phyloP scores from a whole-genome alignment of 2,113 vertebrate species.

The Oryctolagus cuniculus region DNA sequence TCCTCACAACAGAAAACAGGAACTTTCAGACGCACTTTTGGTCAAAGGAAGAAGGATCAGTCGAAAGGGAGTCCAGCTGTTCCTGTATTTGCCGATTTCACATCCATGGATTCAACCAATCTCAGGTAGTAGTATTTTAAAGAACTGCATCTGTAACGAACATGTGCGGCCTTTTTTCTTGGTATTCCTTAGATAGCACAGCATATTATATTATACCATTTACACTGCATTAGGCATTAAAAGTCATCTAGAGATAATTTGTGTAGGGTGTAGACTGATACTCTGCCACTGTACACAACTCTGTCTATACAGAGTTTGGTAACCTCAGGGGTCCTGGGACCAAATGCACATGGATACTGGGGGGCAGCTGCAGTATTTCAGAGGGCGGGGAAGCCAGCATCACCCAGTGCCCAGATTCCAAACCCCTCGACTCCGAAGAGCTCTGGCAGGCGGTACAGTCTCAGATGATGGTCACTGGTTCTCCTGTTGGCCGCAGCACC shows the following conservation, averaged over 20 bases:
- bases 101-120: neutral
- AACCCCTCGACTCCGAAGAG: neutral
- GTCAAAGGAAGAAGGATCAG: neutral
- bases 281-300: neutral
- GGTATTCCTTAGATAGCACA: neutral
- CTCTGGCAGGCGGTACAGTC: accelerated
- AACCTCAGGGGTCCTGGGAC: neutral
- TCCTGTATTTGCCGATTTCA: no score
- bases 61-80: neutral
- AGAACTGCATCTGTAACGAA: neutral
- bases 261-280: neutral
- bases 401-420: neutral
- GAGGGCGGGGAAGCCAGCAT: neutral
- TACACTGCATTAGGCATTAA: no score
- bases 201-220: accelerated
- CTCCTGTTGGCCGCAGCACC: neutral
- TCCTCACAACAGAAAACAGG: neutral
- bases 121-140: neutral
- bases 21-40: neutral
- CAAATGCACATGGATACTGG: neutral
- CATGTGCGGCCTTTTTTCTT: neutral
- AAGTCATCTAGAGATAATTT: neutral
- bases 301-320: neutral
- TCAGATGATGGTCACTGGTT: neutral
- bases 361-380: neutral